Evolutionary conservation across 2,888 invertebrate genomes (phyloP), one percentile per base, ranked within the genome.

Genomic region (Pyralis farinalis): DNA sequence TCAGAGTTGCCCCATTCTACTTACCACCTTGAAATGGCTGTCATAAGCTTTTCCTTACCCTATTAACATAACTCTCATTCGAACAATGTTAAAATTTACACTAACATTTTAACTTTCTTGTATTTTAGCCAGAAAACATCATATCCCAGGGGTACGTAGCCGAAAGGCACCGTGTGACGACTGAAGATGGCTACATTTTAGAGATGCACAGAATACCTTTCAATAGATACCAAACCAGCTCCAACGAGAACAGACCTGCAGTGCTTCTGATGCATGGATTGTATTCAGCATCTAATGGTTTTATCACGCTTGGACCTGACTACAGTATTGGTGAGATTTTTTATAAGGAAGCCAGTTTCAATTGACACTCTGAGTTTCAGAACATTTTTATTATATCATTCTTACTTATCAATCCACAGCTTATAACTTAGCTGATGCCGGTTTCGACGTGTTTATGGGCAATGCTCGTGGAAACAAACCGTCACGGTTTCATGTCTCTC

Each of bases 391-490:
- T n/a, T n/a, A n/a, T n/a, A n/a, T n/a, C n/a, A n/a, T n/a, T n/a
- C n/a, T n/a, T n/a, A n/a, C n/a, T n/a, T n/a, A n/a, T n/a, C n/a
- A 16, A 2, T 16, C 16, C 16, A 16, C 16, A 95, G 96, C 79
- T 55, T 94, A 90, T 79, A 90, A 92, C 63, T 84, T 94, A 31
- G 90, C 92, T 0, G 92, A 94, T 51, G 78, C 79, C 9, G 93
- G 93, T 0, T 94, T 91, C 53, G 94, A 94, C 58, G 92, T 94
- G 0, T 97, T 96, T 96, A 62, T 97, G 62, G 95, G 94, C 0
- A 97, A 97, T 70, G 91, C 92, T n/a, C 85, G 96, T 42, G 97
- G 96, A 3, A 96, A 94, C 67, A 90, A 85, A 0, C 94, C 94
- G 69, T 93, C 93, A 1, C 88, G 90, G 20, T 79, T 71, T 1